Conservation (phyloP, 2,113 vertebrate genomes). For the Camelus dromedarius region DNA sequence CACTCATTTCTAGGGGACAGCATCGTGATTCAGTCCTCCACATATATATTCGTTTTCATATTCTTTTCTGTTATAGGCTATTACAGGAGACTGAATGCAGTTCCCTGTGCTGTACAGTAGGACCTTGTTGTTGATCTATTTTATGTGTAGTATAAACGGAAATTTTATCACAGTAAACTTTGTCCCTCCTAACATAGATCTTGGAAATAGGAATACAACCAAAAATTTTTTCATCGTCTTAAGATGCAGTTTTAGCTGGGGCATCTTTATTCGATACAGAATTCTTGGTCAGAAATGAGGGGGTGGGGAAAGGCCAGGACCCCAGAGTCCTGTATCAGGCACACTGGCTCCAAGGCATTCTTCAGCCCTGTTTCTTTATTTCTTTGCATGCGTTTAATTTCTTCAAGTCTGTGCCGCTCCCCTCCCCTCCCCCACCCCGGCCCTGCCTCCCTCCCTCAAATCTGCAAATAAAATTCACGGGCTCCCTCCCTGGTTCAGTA, state of each 20-base stretch:
- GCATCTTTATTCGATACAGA: not conserved
- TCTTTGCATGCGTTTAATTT: not conserved
- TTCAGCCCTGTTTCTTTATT: not conserved
- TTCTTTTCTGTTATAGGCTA: too few relatives aligned
- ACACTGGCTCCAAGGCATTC: accelerated
- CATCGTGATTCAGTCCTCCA: too few relatives aligned
- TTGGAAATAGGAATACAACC: not conserved
- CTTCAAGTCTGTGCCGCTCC: not conserved
- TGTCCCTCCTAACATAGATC: not conserved
- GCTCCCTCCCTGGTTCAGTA: slow-evolving; percentile 66
- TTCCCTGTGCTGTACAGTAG: too few relatives aligned
- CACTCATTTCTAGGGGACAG: too few relatives aligned
- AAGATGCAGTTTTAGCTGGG: accelerated
- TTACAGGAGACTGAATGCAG: too few relatives aligned
- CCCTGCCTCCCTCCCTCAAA: slow-evolving; percentile 64
- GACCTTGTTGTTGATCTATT: too few relatives aligned
- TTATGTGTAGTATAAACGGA: too few relatives aligned
- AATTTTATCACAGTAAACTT: not conserved
- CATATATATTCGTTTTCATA: too few relatives aligned
- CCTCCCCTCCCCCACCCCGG: not conserved
- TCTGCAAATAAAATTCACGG: slow-evolving; percentile 69
- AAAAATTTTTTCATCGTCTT: not conserved
- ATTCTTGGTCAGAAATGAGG: not conserved
- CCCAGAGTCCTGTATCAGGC: accelerated
- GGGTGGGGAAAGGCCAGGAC: accelerated